phyloP scores from a whole-genome alignment of 2,113 vertebrate genomes.

The Melospiza melodia region DNA sequence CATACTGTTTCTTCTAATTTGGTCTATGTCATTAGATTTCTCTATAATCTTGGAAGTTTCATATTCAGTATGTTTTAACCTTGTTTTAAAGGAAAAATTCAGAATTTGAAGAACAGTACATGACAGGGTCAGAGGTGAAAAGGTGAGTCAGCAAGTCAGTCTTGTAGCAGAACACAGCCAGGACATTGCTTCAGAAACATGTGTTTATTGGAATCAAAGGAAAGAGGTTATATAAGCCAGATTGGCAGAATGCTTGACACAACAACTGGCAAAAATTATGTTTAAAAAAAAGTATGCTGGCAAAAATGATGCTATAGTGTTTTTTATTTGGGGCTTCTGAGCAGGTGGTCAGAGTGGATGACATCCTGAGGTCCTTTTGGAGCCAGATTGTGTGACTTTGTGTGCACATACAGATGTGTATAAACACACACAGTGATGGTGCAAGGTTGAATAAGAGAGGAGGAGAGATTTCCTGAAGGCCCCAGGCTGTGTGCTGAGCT shows the following conservation, averaged over 20 bases:
- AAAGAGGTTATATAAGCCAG: neutral
- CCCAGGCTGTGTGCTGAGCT: neutral
- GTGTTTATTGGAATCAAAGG: neutral
- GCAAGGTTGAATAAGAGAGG: neutral
- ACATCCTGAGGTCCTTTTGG: neutral
- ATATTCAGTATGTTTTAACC: neutral
- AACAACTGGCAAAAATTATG: neutral
- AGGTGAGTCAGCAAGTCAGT: neutral
- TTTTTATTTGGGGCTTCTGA: neutral
- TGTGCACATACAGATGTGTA: neutral
- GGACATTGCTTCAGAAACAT: neutral
- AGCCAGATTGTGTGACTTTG: neutral
- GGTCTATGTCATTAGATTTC: neutral
- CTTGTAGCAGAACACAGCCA: neutral
- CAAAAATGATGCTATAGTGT: neutral
- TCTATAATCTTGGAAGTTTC: neutral
- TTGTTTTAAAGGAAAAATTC: neutral
- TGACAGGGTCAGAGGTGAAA: neutral
- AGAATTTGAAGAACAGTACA: neutral
- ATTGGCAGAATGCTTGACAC: neutral
- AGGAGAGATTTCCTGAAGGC: neutral
- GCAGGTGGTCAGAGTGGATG: neutral
- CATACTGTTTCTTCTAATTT: neutral
- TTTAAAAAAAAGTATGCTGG: neutral
- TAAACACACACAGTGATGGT: neutral